Evolutionary conservation across 2,113 vertebrate genomes (phyloP), one percentile per base, ranked within the genome.

Genomic region (Podocnemis expansa): DNA sequence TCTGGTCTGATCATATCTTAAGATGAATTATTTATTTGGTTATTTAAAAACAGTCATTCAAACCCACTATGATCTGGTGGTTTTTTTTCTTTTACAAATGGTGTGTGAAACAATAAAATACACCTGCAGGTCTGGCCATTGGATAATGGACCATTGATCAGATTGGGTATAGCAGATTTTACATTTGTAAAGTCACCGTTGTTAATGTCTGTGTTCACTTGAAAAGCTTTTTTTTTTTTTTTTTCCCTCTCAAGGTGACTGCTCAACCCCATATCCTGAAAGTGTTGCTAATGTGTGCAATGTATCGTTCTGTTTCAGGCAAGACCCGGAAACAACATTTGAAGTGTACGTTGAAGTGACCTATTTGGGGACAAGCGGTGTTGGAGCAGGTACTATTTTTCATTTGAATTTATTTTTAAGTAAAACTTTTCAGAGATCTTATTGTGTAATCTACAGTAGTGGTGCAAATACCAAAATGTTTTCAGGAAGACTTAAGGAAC

Each of bases 331-430:
- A 96, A 98, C 98, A n/a, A 98, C 98, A 4, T 99, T 99, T 98
- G 99, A 99, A 98, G 98, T 99, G 25, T 99, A 99, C 84, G 97
- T 99, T 85, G 99, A 99, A 97, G 99, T 99, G 31, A 97, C 95
- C n/a, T 98, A 98, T 90, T 98, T 98, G 82, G 98, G 98, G 96
- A 93, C 97, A 88, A 95, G 97, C 82, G 97, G 97, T 92, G 79
- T 96, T 93, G 98, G 98, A 98, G 98, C 98, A 98, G 98, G 98
- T 98, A 98, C 75, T 78, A 78, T n/a, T 87, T n/a, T 87, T 29
- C 22, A 9, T 63, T 91, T 8, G 4, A 78, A 16, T 91, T 45
- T 91, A 0, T 84, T 94, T 55, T 78, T 91, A 73, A 6, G 63
- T 82, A 29, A 54, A 96, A 54, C 7, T 87, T 90, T 27, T 27